Base-by-base conservation (phyloP, 1,140 invertebrate species). In the Drosophila takahashii region DNA sequence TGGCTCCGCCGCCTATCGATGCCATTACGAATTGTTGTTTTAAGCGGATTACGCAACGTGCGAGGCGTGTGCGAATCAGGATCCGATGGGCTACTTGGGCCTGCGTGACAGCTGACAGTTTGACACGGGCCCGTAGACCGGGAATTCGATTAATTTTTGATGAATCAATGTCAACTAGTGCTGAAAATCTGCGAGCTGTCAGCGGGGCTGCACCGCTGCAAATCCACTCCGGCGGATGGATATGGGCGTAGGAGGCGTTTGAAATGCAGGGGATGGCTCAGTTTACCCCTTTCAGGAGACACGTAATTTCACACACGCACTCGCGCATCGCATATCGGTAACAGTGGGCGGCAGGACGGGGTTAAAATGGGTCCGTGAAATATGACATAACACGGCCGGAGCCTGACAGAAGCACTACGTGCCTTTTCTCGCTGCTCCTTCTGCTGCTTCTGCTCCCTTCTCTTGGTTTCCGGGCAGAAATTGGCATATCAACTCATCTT, bases 131-230 rank as follows among this genome's bases (percentile, higher is more conserved):
- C 56, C 67, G 56, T 57, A 62, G 41, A 61, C 45, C 52, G 84
- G 50, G 65, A 89, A 89, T 80, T 89, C 84, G 84, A 89, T 89
- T 89, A 89, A 89, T 89, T 89, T 89, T 89, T 87, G 79, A 87
- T 87, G 84, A 87, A 83, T 79, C 79, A 89, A 89, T 89, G 84
- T 89, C 84, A 80, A 87, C 84, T 89, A 74, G 77, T 89, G 76
- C 80, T 89, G 84, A 58, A 87, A 89, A 89, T 89, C 80, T 84
- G 79, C 74, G 73, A 84, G 54, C 79, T 89, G 84, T 79, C 84
- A 87, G 57, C 79, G 64, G 29, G 59, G 58, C 45, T 56, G 70
- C 71, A 50, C 32, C 39, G 22, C 32, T 36, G 54, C 73, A 81
- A 74, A 86, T 64, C 74, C 73, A 85, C 72, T 66, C 34, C 58